Conservation (phyloP, 2,113 vertebrate species). For the Chaetorhynchus papuensis region DNA sequence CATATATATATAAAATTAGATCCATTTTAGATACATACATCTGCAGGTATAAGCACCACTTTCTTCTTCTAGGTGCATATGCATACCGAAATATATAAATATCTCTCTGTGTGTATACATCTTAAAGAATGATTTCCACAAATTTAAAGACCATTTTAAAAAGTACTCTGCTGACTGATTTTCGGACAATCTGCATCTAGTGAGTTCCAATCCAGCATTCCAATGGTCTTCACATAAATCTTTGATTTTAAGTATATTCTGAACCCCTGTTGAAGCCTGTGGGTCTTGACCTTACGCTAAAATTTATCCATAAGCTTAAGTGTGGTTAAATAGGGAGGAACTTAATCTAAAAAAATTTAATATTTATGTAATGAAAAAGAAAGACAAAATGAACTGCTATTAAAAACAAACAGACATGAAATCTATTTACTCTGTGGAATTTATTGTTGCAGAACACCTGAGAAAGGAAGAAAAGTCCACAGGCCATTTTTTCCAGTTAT, state of each 20-base stretch:
- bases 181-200: neutral
- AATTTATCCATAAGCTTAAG: neutral
- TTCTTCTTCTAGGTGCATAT: neutral
- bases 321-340: neutral
- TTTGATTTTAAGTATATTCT: neutral
- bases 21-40: neutral
- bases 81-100: neutral
- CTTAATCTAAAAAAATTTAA: neutral
- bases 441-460: neutral
- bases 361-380: neutral
- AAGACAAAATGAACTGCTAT: neutral
- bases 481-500: neutral
- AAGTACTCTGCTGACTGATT: neutral
- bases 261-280: neutral
- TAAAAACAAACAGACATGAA: neutral
- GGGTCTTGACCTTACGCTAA: neutral
- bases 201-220: neutral
- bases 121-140: neutral
- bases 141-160: neutral
- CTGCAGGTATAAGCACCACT: neutral
- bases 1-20: neutral
- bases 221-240: neutral
- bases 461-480: neutral
- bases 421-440: neutral
- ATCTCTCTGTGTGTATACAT: rapidly evolving